Evolutionary conservation across 2,888 invertebrate species (phyloP).

Genomic region (Capitulum mitella): DNA sequence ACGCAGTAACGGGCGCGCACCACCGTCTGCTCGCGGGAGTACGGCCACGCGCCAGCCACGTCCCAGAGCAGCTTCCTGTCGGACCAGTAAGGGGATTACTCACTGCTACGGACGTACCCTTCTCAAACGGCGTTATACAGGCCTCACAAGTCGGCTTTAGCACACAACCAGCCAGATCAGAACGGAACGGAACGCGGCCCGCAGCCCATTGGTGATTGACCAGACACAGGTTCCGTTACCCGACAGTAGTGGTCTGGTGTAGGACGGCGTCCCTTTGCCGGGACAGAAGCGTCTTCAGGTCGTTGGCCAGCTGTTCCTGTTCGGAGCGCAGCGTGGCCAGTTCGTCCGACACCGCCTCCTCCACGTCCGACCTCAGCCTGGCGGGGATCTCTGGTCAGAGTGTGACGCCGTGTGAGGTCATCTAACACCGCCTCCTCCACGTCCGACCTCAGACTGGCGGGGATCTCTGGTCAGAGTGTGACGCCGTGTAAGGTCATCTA

Average conservation of each 20-base stretch:
- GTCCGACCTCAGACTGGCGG: too few relatives aligned
- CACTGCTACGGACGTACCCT: too few relatives aligned
- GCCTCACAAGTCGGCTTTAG: too few relatives aligned
- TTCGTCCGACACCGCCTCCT: slow-evolving; percentile 6
- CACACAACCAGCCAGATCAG: too few relatives aligned
- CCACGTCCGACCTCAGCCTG: not conserved
- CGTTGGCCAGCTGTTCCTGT: slow-evolving; percentile 15
- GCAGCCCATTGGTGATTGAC: too few relatives aligned
- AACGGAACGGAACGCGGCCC: too few relatives aligned
- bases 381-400: too few relatives aligned
- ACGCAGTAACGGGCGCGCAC: slow-evolving; percentile 15
- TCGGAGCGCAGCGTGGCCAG: not conserved
- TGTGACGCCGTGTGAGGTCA: too few relatives aligned
- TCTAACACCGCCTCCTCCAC: too few relatives aligned
- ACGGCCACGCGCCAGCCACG: slow-evolving; percentile 9
- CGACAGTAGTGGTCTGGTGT: slow-evolving; percentile 4
- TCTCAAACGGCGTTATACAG: too few relatives aligned
- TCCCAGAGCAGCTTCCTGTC: slow-evolving; percentile 20
- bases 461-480: too few relatives aligned
- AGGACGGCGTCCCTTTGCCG: slow-evolving; percentile 4
- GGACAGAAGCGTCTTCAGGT: slow-evolving; percentile 4
- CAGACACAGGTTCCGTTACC: not conserved
- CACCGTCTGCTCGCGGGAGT: slow-evolving; percentile 18
- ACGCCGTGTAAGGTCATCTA: not conserved
- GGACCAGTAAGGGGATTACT: too few relatives aligned